phyloP scores from a whole-genome alignment of 2,113 vertebrate species.

The Tachuris rubrigastra region DNA sequence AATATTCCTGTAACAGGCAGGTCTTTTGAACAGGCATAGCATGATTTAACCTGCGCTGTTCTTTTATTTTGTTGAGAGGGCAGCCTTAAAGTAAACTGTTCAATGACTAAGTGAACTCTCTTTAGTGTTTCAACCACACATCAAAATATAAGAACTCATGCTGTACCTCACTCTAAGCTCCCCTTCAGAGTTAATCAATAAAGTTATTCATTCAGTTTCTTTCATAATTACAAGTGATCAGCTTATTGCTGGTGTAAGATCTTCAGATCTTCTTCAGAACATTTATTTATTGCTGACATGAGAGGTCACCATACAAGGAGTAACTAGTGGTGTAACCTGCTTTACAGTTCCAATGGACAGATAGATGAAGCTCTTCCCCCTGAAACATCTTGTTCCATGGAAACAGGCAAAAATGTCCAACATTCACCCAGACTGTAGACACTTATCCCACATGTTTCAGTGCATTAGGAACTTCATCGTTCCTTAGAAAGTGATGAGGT shows the following conservation, averaged over 20 bases:
- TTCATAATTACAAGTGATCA: background rate
- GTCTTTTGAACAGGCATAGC: background rate
- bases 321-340: background rate
- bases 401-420: background rate
- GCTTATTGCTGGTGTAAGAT: background rate
- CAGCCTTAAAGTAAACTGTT: background rate
- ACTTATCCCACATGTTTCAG: background rate
- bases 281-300: background rate
- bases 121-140: background rate
- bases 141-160: background rate
- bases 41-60: background rate
- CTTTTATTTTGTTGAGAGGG: background rate
- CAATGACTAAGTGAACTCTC: background rate
- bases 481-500: background rate
- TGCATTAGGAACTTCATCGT: background rate
- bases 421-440: background rate
- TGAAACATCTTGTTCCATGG: background rate
- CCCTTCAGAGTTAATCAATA: background rate
- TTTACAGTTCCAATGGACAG: background rate
- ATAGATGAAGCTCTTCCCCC: background rate
- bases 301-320: background rate
- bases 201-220: background rate
- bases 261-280: background rate
- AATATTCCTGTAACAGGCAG: constrained; percentile 27
- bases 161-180: background rate